Conservation (phyloP, 2,888 invertebrate genomes). For the Dusona sp. region DNA sequence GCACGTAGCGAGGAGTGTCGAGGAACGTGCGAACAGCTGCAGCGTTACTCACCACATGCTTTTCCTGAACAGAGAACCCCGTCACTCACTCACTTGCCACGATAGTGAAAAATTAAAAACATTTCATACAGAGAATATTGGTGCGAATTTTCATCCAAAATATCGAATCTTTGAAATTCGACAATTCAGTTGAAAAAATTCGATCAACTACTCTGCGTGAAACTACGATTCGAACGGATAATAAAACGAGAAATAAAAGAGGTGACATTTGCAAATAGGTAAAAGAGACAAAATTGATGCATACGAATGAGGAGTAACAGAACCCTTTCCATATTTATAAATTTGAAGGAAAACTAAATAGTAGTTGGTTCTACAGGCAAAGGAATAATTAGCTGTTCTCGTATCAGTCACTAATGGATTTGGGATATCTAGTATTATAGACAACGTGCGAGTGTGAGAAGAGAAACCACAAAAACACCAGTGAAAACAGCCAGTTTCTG, state of each 20-base stretch:
- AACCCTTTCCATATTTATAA: slow-evolving; percentile 12
- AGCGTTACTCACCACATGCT: slow-evolving; percentile 83
- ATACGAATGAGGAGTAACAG: slow-evolving; percentile 41
- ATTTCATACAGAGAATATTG: slow-evolving; percentile 50
- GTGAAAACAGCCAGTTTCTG: slow-evolving; percentile 59
- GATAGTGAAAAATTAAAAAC: slow-evolving; percentile 68
- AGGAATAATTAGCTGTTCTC: slow-evolving; percentile 43
- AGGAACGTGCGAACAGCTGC: slow-evolving; percentile 82
- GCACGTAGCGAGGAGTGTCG: slow-evolving; percentile 84
- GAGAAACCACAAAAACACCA: slow-evolving; percentile 81
- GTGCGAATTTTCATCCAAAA: slow-evolving; percentile 16
- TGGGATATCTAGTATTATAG: slow-evolving; percentile 22
- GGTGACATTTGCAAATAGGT: slow-evolving; percentile 21
- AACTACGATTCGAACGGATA: slow-evolving; percentile 32
- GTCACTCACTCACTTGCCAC: slow-evolving; percentile 84
- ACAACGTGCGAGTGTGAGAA: slow-evolving; percentile 50
- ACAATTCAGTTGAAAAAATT: slow-evolving; percentile 4
- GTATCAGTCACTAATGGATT: slow-evolving; percentile 31
- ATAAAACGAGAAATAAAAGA: slow-evolving; percentile 38
- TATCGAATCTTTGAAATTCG: background rate
- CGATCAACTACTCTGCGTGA: slow-evolving; percentile 45
- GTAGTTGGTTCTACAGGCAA: slow-evolving; percentile 16
- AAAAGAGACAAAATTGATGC: slow-evolving; percentile 42
- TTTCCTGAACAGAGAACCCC: slow-evolving; percentile 84
- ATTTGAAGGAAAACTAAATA: slow-evolving; percentile 23